Evolutionary conservation across 2,797 vertebrate species (phyloP).

Genomic region (Antennarius maculatus): DNA sequence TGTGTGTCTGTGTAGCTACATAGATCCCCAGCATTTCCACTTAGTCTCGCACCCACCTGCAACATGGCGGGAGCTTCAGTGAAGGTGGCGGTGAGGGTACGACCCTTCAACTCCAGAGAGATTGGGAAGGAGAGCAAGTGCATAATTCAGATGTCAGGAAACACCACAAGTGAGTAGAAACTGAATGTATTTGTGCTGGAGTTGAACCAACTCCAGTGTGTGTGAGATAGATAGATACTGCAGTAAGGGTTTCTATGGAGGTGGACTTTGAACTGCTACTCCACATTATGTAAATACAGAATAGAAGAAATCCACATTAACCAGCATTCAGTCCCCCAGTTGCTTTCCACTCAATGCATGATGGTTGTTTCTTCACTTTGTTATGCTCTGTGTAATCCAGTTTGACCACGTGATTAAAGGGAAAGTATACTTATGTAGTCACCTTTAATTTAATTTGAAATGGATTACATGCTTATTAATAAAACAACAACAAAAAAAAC

Average conservation of each 20-base stretch:
- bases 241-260: neutral
- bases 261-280: neutral
- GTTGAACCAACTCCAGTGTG: no score
- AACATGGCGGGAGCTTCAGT: conserved; percentile 93
- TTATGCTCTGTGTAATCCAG: no score
- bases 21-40: conserved; percentile 55
- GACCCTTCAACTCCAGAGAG: conserved; percentile 97
- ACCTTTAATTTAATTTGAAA: no score
- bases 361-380: no score
- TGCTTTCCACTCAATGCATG: no score
- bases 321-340: no score
- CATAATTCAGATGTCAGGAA: conserved; percentile 98
- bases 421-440: no score
- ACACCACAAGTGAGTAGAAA: conserved; percentile 93
- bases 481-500: no score
- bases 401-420: no score
- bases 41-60: conserved; percentile 36
- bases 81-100: conserved; percentile 97
- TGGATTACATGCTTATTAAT: no score
- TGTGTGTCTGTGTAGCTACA: conserved; percentile 54
- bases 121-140: conserved; percentile 95
- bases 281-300: neutral
- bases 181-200: neutral
- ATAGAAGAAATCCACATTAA: neutral
- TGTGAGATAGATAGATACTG: neutral